These are phyloP conservation scores for Galerucella pusilla DNA, from an alignment of 2,888 invertebrate genomes.

Conservation along the genomic window DNA sequence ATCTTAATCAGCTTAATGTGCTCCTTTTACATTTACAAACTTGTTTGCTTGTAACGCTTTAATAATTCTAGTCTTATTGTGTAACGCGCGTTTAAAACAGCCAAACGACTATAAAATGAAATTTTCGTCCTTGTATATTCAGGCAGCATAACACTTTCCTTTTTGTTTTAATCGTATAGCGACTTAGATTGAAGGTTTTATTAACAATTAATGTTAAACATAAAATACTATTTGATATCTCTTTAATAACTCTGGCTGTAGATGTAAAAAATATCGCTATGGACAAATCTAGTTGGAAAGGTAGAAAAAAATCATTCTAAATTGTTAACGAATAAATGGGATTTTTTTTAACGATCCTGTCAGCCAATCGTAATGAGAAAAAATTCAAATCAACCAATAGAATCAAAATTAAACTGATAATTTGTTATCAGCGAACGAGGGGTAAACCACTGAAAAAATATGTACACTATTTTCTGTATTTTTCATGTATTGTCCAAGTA, in stretches of 20 bases:
- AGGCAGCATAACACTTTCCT: conserved; percentile 38
- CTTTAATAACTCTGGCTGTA: background rate
- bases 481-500: too few species aligned
- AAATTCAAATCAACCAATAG: too few species aligned
- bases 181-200: conserved; percentile 3
- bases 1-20: background rate
- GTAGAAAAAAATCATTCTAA: too few species aligned
- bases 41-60: background rate
- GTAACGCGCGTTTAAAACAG: conserved; percentile 20
- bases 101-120: conserved; percentile 22
- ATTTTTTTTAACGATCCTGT: too few species aligned
- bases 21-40: background rate
- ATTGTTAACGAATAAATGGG: too few species aligned
- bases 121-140: conserved; percentile 39
- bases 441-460: too few species aligned
- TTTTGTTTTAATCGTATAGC: conserved; percentile 34
- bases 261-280: too few species aligned
- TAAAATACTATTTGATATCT: background rate
- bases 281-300: too few species aligned
- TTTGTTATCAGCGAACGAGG: too few species aligned
- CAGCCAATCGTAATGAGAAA: too few species aligned
- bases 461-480: too few species aligned
- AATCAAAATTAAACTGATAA: too few species aligned
- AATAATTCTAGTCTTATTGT: conserved; percentile 17
- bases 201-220: conserved; percentile 4